phyloP scores from a whole-genome alignment of 2,888 invertebrate genomes.

The Agriopis leucophaearia region DNA sequence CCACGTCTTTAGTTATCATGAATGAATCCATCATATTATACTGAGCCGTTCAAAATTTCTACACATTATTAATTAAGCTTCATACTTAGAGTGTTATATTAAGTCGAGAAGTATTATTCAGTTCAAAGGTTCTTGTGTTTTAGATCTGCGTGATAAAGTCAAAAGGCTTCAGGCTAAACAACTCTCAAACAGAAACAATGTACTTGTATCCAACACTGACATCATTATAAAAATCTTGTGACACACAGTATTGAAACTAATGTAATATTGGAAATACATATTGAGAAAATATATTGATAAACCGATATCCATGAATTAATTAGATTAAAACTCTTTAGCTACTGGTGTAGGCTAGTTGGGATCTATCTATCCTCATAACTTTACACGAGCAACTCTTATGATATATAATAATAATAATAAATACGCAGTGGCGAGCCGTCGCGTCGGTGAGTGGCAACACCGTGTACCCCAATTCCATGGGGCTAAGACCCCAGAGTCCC shows the following conservation, averaged over 20 bases:
- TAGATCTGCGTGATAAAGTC: conserved; percentile 8
- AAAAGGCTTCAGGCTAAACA: not conserved
- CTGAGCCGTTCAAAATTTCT: not conserved
- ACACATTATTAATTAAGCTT: not conserved
- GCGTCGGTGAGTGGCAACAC: too few relatives aligned
- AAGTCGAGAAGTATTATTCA: conserved; percentile 3
- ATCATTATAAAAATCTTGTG: not conserved
- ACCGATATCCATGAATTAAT: too few relatives aligned
- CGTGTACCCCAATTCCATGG: too few relatives aligned
- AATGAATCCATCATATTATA: not conserved
- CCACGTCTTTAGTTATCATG: too few relatives aligned
- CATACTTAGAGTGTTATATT: not conserved
- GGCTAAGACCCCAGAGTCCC: too few relatives aligned
- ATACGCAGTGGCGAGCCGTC: too few relatives aligned
- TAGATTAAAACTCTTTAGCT: too few relatives aligned
- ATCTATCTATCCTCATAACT: too few relatives aligned
- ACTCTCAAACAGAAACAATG: not conserved
- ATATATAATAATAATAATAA: too few relatives aligned
- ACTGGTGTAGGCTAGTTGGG: too few relatives aligned
- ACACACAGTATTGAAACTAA: not conserved
- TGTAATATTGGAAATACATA: not conserved
- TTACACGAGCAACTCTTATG: too few relatives aligned
- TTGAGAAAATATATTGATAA: too few relatives aligned
- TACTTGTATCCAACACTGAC: not conserved
- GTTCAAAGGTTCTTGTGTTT: not conserved